Conservation (phyloP, 30 jellyfish, hydroid and myxozoan genomes). For the Hydra vulgaris region DNA sequence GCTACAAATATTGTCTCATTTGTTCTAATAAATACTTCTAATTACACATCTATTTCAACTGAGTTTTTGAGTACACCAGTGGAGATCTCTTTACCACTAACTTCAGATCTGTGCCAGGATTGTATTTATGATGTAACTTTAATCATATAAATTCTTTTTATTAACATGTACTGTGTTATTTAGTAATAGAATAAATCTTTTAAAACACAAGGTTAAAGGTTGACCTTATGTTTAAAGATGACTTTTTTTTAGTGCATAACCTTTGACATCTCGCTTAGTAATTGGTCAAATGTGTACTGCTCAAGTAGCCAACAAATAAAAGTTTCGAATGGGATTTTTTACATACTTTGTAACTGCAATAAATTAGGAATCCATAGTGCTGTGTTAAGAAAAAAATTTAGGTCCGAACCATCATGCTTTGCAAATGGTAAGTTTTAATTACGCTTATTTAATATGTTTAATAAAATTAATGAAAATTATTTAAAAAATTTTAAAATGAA, state of each 20-base stretch:
- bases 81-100: slow-evolving; percentile 34
- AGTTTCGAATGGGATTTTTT: background rate
- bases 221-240: no score
- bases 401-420: background rate
- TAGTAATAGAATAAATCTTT: no score
- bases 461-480: no score
- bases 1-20: slow-evolving; percentile 31
- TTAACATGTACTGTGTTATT: no score
- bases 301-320: background rate
- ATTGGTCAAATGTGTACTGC: slow-evolving; percentile 14
- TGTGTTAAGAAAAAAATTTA: background rate
- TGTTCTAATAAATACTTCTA: slow-evolving; percentile 40
- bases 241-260: slow-evolving; percentile 11
- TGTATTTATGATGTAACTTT: slow-evolving; percentile 9
- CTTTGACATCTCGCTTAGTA: background rate
- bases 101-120: background rate
- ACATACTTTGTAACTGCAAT: slow-evolving; percentile 8
- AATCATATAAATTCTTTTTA: background rate
- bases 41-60: slow-evolving; percentile 12
- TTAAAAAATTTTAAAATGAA: no score
- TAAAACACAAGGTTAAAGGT: no score
- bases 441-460: no score
- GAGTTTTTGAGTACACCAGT: slow-evolving; percentile 32
- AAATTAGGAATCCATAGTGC: slow-evolving; percentile 17
- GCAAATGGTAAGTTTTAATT: background rate